Evolutionary conservation across 2,113 vertebrate species (phyloP).

Genomic region (Festucalex cinctus): DNA sequence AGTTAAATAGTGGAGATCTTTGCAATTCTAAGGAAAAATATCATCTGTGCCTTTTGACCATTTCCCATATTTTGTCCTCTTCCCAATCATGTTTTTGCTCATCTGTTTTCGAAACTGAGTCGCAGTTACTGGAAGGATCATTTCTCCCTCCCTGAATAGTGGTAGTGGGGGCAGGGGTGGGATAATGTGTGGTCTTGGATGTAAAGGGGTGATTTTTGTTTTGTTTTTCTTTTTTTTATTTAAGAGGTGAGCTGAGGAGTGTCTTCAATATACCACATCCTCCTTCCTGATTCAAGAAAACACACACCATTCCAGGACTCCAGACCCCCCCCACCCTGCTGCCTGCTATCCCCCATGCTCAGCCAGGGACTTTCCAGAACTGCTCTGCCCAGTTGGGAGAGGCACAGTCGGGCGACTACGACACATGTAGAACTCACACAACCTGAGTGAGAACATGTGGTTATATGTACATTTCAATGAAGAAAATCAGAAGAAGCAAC

Average conservation of each 20-base stretch:
- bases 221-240: conserved; percentile 30
- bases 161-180: conserved; percentile 36
- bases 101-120: conserved; percentile 45
- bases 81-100: conserved; percentile 30
- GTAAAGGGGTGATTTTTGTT: conserved; percentile 52
- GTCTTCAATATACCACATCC: conserved; percentile 71
- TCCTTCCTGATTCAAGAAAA: conserved; percentile 70
- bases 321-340: conserved; percentile 46
- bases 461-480: conserved; percentile 25
- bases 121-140: conserved; percentile 63
- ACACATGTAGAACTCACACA: conserved; percentile 42
- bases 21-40: background rate
- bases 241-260: conserved; percentile 52
- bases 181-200: conserved; percentile 53
- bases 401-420: conserved; percentile 44
- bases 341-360: conserved; percentile 55
- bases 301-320: conserved; percentile 66
- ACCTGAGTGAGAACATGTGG: conserved; percentile 13
- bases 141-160: conserved; percentile 47
- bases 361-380: conserved; percentile 78
- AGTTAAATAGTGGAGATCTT: background rate
- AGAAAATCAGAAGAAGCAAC: conserved; percentile 36
- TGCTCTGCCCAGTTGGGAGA: conserved; percentile 62
- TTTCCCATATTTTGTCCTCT: background rate
- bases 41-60: too few species aligned